Evolutionary conservation across 2,113 vertebrate genomes (phyloP), one percentile per base, ranked within the genome.

Genomic region (Deroptyus accipitrinus): DNA sequence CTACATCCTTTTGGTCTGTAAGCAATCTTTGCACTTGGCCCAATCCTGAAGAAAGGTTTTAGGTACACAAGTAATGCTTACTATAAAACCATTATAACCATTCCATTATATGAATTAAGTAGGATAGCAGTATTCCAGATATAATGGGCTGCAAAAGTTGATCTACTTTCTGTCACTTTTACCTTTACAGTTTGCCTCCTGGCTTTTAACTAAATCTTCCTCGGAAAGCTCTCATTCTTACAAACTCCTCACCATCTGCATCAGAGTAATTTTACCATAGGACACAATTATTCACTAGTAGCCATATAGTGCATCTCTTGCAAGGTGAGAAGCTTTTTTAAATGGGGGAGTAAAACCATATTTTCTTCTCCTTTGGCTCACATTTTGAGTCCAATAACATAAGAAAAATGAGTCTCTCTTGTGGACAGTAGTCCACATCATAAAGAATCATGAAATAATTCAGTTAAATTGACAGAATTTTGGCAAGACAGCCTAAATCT

Each of bases 361-460:
- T 84, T 83, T 84, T 70, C 57, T 41, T 86, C 31, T 80, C 52
- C 48, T 90, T 90, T 88, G 54, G 33, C 46, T 91, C 22, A 54
- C 11, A 68, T 94, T 95, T 94, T 83, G 23, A 86, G 41, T 82
- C 49, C 74, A 67, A 55, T 94, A 39, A 84, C 72, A 84, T 70
- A 80, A 75, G 69, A 86, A 96, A 96, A 92, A 90, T 86, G 11
- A 84, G 42, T 77, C 57, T 86, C 44, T 88, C 81, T 72, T 80
- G 57, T 92, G 63, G 94, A 94, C 69, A 44, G 46, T 59, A 92
- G 39, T 94, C 51, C 51, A 70, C 66, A 83, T 85, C 84, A 92
- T 80, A 94, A 95, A 96, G 25, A 37, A 84, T 83, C 67, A 80
- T 92, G 74, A 92, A 93, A 96, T 97, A 92, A 95, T 86, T 96